These are phyloP conservation scores for Rotaria magnacalcarata DNA, from an alignment of 2,888 invertebrate species.

Conservation along the genomic window DNA sequence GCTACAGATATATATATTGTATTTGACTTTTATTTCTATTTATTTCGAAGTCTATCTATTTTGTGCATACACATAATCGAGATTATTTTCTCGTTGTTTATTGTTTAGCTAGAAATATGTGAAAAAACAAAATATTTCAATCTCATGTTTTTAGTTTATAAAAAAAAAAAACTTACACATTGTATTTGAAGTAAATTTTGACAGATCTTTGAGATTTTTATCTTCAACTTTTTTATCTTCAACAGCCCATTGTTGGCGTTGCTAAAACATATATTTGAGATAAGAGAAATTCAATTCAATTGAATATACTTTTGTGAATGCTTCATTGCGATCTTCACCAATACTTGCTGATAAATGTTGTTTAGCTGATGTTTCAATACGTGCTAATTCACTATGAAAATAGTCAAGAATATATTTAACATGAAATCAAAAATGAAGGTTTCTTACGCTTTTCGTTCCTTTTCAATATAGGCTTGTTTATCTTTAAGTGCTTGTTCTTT, in stretches of 20 bases:
- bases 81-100: background rate
- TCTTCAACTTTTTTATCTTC: background rate
- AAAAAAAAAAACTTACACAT: background rate
- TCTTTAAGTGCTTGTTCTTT: slow-evolving; percentile 23
- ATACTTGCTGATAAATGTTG: slow-evolving; percentile 15
- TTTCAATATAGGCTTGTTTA: slow-evolving; percentile 26
- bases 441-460: background rate
- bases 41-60: no score
- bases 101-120: background rate
- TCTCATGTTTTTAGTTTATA: background rate
- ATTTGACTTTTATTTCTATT: no score
- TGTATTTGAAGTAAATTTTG: background rate
- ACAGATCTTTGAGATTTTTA: background rate
- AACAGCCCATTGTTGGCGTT: slow-evolving; percentile 5
- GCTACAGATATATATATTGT: no score
- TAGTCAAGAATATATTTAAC: background rate
- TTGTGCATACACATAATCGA: background rate
- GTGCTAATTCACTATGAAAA: background rate
- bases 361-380: slow-evolving; percentile 5
- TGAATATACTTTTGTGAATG: background rate
- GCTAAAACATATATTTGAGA: background rate
- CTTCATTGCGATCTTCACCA: background rate
- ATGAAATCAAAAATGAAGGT: background rate
- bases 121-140: background rate
- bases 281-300: background rate